Evolutionary conservation across 1,140 invertebrate genomes (phyloP).

Genomic region (Papilio glaucus): DNA sequence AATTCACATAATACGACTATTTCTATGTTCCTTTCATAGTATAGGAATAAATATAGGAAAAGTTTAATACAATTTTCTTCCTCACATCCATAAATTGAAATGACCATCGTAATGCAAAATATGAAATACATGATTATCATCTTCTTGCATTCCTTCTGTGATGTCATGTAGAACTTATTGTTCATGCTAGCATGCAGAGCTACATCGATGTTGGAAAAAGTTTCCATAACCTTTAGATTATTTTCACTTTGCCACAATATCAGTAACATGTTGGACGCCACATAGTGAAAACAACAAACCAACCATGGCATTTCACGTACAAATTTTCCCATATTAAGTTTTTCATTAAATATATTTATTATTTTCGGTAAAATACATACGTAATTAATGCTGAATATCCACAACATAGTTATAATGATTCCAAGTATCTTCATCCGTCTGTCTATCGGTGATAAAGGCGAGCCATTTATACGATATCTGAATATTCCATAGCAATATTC

Average conservation of each 20-base stretch:
- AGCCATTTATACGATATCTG: slow-evolving; percentile 44
- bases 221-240: slow-evolving; percentile 33
- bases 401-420: slow-evolving; percentile 38
- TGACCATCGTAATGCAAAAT: background rate
- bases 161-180: background rate
- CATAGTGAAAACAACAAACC: slow-evolving; percentile 46
- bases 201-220: slow-evolving; percentile 46
- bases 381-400: background rate
- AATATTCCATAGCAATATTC: slow-evolving; percentile 56
- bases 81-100: background rate
- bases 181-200: slow-evolving; percentile 25
- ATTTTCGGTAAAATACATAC: slow-evolving; percentile 27
- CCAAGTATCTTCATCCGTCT: slow-evolving; percentile 48
- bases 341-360: slow-evolving; percentile 13
- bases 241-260: slow-evolving; percentile 38
- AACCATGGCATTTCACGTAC: slow-evolving; percentile 45
- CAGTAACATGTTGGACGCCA: slow-evolving; percentile 37
- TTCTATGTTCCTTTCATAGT: slow-evolving; percentile 50
- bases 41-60: slow-evolving; percentile 38
- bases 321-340: slow-evolving; percentile 26
- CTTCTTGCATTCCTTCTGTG: slow-evolving; percentile 12
- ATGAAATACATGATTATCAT: background rate
- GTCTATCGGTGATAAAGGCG: slow-evolving; percentile 44
- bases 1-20: slow-evolving; percentile 51
- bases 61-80: background rate